Base-by-base conservation (phyloP, 2,113 vertebrate species). In the Rhinogobius similis region DNA sequence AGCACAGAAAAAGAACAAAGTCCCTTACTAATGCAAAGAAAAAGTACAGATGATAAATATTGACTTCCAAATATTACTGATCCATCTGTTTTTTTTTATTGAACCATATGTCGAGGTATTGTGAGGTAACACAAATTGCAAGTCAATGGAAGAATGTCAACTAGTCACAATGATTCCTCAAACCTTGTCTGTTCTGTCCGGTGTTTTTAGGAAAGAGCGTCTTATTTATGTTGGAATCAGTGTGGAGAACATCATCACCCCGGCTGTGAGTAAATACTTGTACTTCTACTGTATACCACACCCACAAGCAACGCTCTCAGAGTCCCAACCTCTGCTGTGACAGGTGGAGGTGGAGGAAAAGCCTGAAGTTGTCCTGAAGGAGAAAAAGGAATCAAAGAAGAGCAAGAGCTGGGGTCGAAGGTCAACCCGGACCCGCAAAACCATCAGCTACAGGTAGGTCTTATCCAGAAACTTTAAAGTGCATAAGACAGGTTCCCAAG, bases 381-480 rank as follows among this genome's bases (percentile, higher is more conserved):
- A 96, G 89, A 96, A 96, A 90, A 95, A 98, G 73, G 95, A 97
- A 70, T 66, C 89, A 0, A 98, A 98, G 88, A 93, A 94, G 68
- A 92, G 88, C 7, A 98, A 95, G 88, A 93, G 92, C 67, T 94
- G 96, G 65, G 98, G 98, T 79, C 94, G 96, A 71, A 92, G 98
- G 62, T 99, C 98, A 3, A 98, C 96, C 11, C 92, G 98, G 87
- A 90, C 94, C 1, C 93, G 96, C 55, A 99, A 98, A 73, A 95
- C 90, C 82, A 99, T 99, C 90, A 99, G 97, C 92, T 99, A 99
- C 90, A 97, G 97, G 97, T 98, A 78, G n/a, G n/a, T n/a, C 14
- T 7, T 3, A 18, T 12, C 4, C 55, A 8, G 26, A 20, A 14
- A 58, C 14, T 1, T 7, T 16, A 7, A 36, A 36, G n/a, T n/a